These are phyloP conservation scores for Aegypius monachus DNA, from an alignment of 2,113 vertebrate genomes.

Conservation along the genomic window DNA sequence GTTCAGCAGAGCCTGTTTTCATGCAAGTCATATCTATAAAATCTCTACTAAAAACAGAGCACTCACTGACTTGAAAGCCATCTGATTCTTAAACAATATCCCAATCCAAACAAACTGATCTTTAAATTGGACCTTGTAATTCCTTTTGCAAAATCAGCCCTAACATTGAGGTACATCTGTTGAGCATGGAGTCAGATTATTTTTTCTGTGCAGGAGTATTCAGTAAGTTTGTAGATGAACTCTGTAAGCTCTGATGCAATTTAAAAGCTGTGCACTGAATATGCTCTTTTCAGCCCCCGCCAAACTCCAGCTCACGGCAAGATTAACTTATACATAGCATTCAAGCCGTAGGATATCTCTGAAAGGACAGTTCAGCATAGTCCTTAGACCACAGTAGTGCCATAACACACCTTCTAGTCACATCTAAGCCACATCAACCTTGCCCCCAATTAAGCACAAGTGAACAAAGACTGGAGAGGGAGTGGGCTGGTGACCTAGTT, in stretches of 20 bases:
- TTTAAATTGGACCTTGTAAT: neutral
- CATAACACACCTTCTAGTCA: neutral
- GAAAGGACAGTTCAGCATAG: neutral
- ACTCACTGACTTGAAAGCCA: neutral
- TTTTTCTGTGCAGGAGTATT: conserved; percentile 11
- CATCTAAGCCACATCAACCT: neutral
- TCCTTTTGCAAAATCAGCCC: neutral
- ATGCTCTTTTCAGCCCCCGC: neutral
- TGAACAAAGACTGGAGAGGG: neutral
- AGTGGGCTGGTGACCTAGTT: neutral
- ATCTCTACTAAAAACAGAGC: neutral
- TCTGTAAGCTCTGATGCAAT: neutral
- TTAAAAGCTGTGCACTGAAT: neutral
- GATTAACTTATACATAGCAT: neutral
- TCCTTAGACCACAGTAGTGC: neutral
- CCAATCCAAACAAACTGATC: neutral
- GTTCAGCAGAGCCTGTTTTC: neutral
- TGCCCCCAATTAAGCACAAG: neutral
- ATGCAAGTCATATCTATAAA: neutral
- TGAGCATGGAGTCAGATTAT: neutral
- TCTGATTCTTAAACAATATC: neutral
- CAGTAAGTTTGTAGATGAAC: neutral
- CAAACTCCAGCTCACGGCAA: neutral
- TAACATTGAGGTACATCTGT: neutral
- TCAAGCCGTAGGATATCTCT: neutral